These are phyloP conservation scores for Sparidentex hasta DNA, from an alignment of 2,797 vertebrate species.

Conservation along the genomic window DNA sequence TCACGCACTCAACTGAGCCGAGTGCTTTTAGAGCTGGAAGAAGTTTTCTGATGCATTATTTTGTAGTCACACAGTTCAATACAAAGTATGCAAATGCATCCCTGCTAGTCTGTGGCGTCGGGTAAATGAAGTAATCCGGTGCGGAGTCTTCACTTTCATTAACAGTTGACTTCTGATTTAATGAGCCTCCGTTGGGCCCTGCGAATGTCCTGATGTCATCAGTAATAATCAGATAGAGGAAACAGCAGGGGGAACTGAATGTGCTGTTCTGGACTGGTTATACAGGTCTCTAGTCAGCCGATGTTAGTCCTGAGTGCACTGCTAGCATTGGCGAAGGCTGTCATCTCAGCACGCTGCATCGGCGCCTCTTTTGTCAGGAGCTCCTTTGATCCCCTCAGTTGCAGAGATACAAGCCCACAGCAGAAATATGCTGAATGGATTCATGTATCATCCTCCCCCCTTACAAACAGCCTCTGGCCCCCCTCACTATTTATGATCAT, in stretches of 20 bases:
- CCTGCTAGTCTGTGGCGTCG: conserved; percentile 21
- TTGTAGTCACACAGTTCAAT: conserved; percentile 63
- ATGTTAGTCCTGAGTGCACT: conserved; percentile 77
- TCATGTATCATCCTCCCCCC: conserved; percentile 73
- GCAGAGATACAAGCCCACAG: conserved; percentile 75
- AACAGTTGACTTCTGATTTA: conserved; percentile 71
- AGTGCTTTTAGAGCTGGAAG: conserved; percentile 53
- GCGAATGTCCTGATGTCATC: conserved; percentile 74
- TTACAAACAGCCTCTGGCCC: conserved; percentile 69
- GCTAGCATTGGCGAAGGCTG: conserved; percentile 71
- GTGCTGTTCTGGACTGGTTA: conserved; percentile 73
- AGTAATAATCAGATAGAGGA: conserved; percentile 69
- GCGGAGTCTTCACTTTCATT: conserved; percentile 59
- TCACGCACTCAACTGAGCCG: conserved; percentile 46
- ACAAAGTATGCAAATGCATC: conserved; percentile 58
- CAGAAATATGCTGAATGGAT: conserved; percentile 81
- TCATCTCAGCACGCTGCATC: conserved; percentile 79
- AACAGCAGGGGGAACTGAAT: conserved; percentile 57
- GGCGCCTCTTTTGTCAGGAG: conserved; percentile 78
- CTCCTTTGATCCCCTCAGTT: conserved; percentile 75
- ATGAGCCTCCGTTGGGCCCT: conserved; percentile 66
- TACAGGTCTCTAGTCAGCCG: conserved; percentile 71
- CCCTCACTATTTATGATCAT: conserved; percentile 76
- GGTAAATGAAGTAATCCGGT: conserved; percentile 62
- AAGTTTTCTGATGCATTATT: conserved; percentile 54